Conservation (phyloP, 2,888 invertebrate species). For the Athalia cordata region DNA sequence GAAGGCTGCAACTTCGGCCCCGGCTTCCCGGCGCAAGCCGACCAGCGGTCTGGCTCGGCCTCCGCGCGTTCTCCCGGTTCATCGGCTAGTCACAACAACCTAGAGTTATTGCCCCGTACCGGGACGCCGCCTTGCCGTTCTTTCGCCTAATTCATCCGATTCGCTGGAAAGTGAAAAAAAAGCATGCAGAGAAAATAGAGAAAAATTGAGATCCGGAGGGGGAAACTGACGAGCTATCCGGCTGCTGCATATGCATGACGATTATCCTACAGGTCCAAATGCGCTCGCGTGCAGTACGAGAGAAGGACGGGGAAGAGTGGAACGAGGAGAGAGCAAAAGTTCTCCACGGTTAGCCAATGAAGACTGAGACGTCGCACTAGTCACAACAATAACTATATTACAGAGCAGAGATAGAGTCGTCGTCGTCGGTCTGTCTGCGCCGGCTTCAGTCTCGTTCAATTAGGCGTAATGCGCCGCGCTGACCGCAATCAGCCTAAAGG, state of each 20-base stretch:
- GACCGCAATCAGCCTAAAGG: conserved; percentile 44
- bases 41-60: conserved; percentile 68
- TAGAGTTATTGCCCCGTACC: conserved; percentile 64
- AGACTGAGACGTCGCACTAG: conserved; percentile 48
- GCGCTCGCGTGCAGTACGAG: too few species aligned
- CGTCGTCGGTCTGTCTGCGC: conserved; percentile 46
- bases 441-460: conserved; percentile 54
- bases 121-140: conserved; percentile 49
- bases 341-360: neutral
- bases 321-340: neutral
- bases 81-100: conserved; percentile 67
- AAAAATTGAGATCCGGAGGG: neutral
- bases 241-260: neutral
- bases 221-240: neutral
- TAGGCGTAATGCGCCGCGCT: conserved; percentile 55
- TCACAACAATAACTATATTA: conserved; percentile 55
- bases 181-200: neutral
- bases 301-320: conserved; percentile 12
- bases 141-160: conserved; percentile 61
- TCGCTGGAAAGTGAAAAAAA: conserved; percentile 54
- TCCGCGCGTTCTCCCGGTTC: conserved; percentile 46
- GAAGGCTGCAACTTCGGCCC: conserved; percentile 13
- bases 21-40: conserved; percentile 51
- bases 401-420: conserved; percentile 45
- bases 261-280: neutral